Evolutionary conservation across 2,888 invertebrate species (phyloP).

Genomic region (Limnephilus lunatus): DNA sequence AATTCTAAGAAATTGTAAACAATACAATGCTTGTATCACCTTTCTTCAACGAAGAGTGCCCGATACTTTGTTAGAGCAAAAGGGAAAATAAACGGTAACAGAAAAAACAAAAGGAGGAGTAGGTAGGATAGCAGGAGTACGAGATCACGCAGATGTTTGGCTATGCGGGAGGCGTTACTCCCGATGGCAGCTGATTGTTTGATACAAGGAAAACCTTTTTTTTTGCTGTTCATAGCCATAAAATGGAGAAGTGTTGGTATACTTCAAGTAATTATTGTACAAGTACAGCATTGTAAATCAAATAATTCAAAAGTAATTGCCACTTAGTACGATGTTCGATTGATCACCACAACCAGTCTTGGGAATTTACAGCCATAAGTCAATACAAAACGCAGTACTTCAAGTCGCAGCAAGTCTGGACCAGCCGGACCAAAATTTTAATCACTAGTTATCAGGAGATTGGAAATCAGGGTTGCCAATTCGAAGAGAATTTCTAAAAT

Average conservation of each 20-base stretch:
- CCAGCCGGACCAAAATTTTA: not conserved
- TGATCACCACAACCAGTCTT: not conserved
- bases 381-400: not conserved
- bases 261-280: not conserved
- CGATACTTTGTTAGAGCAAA: not conserved
- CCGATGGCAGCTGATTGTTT: not conserved
- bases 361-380: not conserved
- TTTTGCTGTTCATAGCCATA: not conserved
- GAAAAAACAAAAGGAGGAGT: not conserved
- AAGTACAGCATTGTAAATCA: not conserved
- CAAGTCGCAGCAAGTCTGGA: not conserved
- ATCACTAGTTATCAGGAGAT: no score
- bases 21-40: not conserved
- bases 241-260: not conserved
- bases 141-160: slow-evolving; percentile 7
- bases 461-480: no score
- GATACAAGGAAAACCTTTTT: not conserved
- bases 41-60: not conserved
- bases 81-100: not conserved
- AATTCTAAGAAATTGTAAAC: not conserved
- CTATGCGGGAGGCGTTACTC: slow-evolving; percentile 8
- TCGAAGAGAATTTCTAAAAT: no score
- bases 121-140: not conserved
- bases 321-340: not conserved
- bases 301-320: not conserved